Percentiles rank a stretch among this genome's conserved stretches.
These are phyloP conservation scores for Hemicentrotus pulcherrimus DNA, from an alignment of 35 echinoderm and acorn worm genomes.

Conservation along the genomic window DNA sequence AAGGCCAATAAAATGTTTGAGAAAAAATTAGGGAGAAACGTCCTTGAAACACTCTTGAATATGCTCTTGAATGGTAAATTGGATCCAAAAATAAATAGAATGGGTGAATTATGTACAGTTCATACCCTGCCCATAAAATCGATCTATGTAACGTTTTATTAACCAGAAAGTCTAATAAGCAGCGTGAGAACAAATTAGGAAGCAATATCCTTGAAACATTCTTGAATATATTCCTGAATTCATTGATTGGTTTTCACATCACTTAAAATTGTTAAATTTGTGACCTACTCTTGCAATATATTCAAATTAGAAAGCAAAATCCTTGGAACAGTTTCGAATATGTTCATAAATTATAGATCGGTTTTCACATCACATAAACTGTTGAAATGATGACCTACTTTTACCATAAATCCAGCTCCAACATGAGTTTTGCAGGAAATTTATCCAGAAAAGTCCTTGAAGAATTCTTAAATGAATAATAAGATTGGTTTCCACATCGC, in stretches of 20 bases:
- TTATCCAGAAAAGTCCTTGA: neutral
- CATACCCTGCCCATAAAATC: neutral
- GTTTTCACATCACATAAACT: neutral
- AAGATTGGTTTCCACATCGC: too few relatives aligned
- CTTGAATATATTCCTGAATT: too few relatives aligned
- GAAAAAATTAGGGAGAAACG: neutral
- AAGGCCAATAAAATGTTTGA: neutral
- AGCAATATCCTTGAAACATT: neutral
- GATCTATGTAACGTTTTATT: neutral
- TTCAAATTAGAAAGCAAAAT: neutral
- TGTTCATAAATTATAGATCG: neutral
- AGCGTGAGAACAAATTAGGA: neutral
- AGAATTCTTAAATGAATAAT: neutral
- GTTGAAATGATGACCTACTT: neutral
- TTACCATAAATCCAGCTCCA: neutral
- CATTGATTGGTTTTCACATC: neutral
- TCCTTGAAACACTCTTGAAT: neutral
- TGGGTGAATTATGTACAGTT: neutral
- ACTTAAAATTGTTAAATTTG: neutral
- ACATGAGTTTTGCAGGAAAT: neutral
- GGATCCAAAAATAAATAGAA: neutral
- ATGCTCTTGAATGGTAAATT: neutral
- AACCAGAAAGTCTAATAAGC: neutral
- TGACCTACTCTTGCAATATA: neutral
- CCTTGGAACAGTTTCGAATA: neutral